Conservation (phyloP, 1,140 invertebrate species). For the Zaprionus gabonicus region DNA sequence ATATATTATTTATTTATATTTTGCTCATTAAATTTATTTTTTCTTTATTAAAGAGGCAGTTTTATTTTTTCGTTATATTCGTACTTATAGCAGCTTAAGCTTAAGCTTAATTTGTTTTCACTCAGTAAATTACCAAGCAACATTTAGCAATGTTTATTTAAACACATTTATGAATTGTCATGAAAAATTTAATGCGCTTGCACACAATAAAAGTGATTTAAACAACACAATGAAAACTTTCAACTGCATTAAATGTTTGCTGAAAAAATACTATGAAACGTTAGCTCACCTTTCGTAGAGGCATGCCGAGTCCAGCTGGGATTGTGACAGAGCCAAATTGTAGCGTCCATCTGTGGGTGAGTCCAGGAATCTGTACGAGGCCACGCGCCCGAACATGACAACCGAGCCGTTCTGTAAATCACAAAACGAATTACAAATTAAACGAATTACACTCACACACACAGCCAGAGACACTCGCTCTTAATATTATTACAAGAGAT, state of each 20-base stretch:
- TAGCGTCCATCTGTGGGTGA: conserved; percentile 93
- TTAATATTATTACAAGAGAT: conserved; percentile 27
- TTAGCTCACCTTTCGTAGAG: conserved; percentile 90
- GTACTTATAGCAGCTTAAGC: too few species aligned
- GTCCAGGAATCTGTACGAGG: conserved; percentile 97
- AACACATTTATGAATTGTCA: not conserved
- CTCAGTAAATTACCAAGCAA: not conserved
- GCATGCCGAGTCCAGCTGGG: conserved; percentile 90
- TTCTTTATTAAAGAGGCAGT: too few species aligned
- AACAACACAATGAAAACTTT: conserved; percentile 6
- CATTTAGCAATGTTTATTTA: not conserved
- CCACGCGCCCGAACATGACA: conserved; percentile 95
- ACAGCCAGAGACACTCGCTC: not conserved
- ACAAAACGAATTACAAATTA: conserved; percentile 19
- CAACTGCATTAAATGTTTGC: not conserved
- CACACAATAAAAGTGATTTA: not conserved
- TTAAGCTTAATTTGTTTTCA: not conserved
- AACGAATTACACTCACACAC: conserved; percentile 12
- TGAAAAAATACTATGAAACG: not conserved
- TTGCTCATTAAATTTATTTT: too few species aligned
- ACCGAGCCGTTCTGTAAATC: conserved; percentile 90
- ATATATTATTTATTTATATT: too few species aligned
- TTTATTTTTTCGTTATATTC: too few species aligned
- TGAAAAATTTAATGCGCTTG: not conserved
- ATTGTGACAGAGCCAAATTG: conserved; percentile 86